Conservation (phyloP, 2,888 invertebrate species). For the Acrocera orbiculus region DNA sequence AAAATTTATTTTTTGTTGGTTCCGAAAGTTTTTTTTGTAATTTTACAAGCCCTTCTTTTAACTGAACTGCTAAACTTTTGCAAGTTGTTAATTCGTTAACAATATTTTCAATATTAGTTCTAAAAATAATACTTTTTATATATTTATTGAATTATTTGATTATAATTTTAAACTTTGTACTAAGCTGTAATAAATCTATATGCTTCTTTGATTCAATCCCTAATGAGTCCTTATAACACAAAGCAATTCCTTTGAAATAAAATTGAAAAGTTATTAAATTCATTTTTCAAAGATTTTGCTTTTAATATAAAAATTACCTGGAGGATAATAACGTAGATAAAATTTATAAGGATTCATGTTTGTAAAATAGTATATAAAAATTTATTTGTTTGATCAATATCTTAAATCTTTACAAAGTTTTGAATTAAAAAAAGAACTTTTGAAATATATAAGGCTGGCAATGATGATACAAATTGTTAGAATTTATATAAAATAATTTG, state of each 20-base stretch:
- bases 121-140: constrained; percentile 1
- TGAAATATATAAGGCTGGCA: too few species aligned
- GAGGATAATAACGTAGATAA: constrained; percentile 53
- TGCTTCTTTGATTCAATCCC: constrained; percentile 39
- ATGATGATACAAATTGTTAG: too few species aligned
- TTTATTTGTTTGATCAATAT: too few species aligned
- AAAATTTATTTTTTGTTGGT: constrained; percentile 42
- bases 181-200: constrained; percentile 46
- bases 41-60: constrained; percentile 42
- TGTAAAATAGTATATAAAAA: too few species aligned
- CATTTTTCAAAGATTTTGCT: background rate
- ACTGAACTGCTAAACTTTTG: constrained; percentile 34
- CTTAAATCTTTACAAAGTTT: too few species aligned
- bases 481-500: too few species aligned
- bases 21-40: constrained; percentile 45
- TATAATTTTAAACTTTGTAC: constrained; percentile 36
- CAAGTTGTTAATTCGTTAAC: constrained; percentile 1
- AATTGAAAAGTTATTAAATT: background rate
- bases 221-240: constrained; percentile 42
- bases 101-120: constrained; percentile 9
- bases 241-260: constrained; percentile 34
- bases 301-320: constrained; percentile 32
- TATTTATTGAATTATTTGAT: constrained; percentile 16
- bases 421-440: too few species aligned
- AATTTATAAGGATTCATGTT: too few species aligned